Base-by-base conservation (phyloP, 2,888 invertebrate species). In the Lithophane semibrunnea region DNA sequence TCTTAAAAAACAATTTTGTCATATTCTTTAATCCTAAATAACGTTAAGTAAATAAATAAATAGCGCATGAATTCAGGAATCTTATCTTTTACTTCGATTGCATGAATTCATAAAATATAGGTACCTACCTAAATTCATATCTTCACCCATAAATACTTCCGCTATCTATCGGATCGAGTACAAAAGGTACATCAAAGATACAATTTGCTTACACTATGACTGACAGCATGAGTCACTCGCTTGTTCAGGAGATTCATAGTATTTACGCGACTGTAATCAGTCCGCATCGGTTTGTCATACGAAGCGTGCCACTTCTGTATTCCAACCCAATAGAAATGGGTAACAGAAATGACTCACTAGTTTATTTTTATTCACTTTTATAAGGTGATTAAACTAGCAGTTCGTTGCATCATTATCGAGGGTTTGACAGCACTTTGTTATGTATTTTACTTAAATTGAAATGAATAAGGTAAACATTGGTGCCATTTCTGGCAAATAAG, bases 201-300 rank as follows among this genome's bases (percentile, higher is more conserved):
- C 37, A 44, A 61, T 77, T 72, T 73, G 47, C 73, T 61, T 42
- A 37, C 60, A 70, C 54, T 56, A 37, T 67, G 86, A 70, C 73
- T 61, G 82, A 61, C 67, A 68, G 54, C 44, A 47, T 84, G 86
- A 87, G 73, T 86, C 86, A 86, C 56, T n/a, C 61, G 66, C 72
- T 44, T 76, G 83, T 80, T 77, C 71, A 79, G 72, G 69, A 72
- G 64, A 73, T 81, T 77, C 78, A 74, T 61, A 80, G 60, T 77
- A 85, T 82, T 86, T 56, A 72, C 76, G 70, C 71, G 78, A 58
- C 65, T 75, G 60, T 83, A 77, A 85, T 87, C 87, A 61, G 81
- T 75, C 58, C 66, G 44, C 44, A 77, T 77, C 83, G 63, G 75
- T 86, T 86, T 75, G 81, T 87, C 85, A 87, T 80, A 78, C 81